These are phyloP conservation scores for Psilopsiagon aurifrons DNA, from an alignment of 2,113 vertebrate species.

Conservation along the genomic window DNA sequence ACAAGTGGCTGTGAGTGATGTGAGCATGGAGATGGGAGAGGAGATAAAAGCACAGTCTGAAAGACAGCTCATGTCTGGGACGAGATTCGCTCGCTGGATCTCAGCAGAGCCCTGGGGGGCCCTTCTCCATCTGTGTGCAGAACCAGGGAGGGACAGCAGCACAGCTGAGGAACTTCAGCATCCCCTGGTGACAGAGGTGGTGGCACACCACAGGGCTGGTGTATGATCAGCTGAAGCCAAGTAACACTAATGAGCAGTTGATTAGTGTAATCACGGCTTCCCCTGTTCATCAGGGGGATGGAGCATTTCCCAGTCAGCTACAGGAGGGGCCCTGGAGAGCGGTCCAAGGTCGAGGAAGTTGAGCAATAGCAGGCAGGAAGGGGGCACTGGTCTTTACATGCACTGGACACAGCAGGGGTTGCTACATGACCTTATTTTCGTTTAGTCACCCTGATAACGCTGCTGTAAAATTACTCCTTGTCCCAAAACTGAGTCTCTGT, in stretches of 20 bases:
- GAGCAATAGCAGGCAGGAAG: background rate
- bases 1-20: background rate
- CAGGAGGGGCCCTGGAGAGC: background rate
- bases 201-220: background rate
- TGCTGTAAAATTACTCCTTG: background rate
- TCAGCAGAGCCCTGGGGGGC: background rate
- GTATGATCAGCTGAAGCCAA: slow-evolving; percentile 3
- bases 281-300: background rate
- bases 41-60: background rate
- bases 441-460: background rate
- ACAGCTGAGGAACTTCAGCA: background rate
- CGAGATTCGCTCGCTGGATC: background rate
- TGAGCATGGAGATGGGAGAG: background rate
- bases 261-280: slow-evolving; percentile 50
- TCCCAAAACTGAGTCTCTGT: background rate
- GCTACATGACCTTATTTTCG: background rate
- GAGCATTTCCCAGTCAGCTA: slow-evolving; percentile 19
- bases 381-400: background rate
- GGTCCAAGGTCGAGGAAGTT: background rate
- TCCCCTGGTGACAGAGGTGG: background rate
- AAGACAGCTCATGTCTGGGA: background rate
- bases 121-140: background rate
- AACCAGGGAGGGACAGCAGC: background rate
- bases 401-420: background rate
- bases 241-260: slow-evolving; percentile 43